Conservation (phyloP, 2,113 vertebrate genomes). For the Bettongia penicillata region DNA sequence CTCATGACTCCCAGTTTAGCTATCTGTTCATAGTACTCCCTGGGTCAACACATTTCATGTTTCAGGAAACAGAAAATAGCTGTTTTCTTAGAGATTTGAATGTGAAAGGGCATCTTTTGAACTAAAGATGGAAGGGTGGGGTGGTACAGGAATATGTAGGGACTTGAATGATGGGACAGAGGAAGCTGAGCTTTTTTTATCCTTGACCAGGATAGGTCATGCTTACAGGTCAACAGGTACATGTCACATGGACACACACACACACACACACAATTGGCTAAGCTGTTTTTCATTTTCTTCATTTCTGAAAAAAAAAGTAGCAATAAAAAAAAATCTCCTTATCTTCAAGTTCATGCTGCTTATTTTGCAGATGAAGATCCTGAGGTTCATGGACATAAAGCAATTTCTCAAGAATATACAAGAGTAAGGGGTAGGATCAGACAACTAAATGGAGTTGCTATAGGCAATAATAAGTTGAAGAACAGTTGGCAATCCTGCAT, state of each 20-base stretch:
- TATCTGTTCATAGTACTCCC: too few species aligned
- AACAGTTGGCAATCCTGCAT: too few species aligned
- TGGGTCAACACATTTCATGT: too few species aligned
- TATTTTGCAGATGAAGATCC: background rate
- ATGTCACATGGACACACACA: background rate
- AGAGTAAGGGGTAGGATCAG: too few species aligned
- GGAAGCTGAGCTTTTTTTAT: background rate
- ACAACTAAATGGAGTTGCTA: too few species aligned
- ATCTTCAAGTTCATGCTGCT: background rate
- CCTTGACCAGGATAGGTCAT: background rate
- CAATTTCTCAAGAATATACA: background rate
- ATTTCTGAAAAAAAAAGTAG: background rate
- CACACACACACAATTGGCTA: background rate
- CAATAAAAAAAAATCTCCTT: background rate
- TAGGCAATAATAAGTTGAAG: too few species aligned
- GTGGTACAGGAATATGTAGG: background rate
- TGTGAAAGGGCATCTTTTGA: background rate
- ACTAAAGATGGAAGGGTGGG: background rate
- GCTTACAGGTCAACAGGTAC: background rate
- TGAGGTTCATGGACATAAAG: too few species aligned
- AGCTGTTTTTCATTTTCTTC: background rate
- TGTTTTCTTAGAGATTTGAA: too few species aligned
- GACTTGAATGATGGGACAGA: background rate
- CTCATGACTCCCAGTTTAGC: too few species aligned
- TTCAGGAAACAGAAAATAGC: too few species aligned